A percentile compares a stretch with the other conserved stretches of the same genome.
These are phyloP conservation scores for Sardina pilchardus DNA, from an alignment of 2,113 vertebrate genomes.

Conservation along the genomic window DNA sequence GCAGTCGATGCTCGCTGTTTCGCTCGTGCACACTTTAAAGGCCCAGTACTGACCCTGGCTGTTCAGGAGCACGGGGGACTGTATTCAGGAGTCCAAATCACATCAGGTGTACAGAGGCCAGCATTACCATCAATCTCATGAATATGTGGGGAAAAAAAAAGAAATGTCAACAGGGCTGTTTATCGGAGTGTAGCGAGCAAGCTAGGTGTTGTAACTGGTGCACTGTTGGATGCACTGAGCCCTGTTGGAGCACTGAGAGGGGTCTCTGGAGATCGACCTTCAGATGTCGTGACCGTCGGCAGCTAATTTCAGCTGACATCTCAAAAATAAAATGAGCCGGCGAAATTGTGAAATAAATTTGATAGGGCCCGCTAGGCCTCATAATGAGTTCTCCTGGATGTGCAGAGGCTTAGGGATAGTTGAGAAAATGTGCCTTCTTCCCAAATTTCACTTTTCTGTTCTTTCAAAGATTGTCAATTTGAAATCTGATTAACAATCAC, in stretches of 20 bases:
- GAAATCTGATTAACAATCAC: too few relatives aligned
- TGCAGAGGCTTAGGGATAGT: too few relatives aligned
- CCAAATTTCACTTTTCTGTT: too few relatives aligned
- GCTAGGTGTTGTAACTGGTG: not conserved
- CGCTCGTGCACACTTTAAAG: not conserved
- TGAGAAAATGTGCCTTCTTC: too few relatives aligned
- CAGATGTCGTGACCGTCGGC: not conserved
- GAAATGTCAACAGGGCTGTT: not conserved
- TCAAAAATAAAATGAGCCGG: not conserved
- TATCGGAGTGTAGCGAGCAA: not conserved
- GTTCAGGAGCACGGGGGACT: not conserved
- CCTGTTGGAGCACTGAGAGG: not conserved
- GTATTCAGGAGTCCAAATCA: not conserved
- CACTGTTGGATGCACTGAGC: too few relatives aligned
- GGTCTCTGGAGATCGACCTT: not conserved
- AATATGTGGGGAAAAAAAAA: not conserved
- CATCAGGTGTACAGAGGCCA: not conserved
- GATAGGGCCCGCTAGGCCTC: not conserved
- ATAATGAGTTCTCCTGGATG: too few relatives aligned
- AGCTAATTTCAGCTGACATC: not conserved
- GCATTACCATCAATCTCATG: slow-evolving; percentile 14
- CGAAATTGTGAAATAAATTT: not conserved
- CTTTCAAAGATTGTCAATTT: too few relatives aligned
- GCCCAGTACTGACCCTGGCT: not conserved
- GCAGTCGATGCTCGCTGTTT: not conserved